A percentile compares a stretch with the other conserved stretches of the same genome.
Evolutionary conservation across 2,113 vertebrate species (phyloP).

Genomic region (Vulpes lagopus): DNA sequence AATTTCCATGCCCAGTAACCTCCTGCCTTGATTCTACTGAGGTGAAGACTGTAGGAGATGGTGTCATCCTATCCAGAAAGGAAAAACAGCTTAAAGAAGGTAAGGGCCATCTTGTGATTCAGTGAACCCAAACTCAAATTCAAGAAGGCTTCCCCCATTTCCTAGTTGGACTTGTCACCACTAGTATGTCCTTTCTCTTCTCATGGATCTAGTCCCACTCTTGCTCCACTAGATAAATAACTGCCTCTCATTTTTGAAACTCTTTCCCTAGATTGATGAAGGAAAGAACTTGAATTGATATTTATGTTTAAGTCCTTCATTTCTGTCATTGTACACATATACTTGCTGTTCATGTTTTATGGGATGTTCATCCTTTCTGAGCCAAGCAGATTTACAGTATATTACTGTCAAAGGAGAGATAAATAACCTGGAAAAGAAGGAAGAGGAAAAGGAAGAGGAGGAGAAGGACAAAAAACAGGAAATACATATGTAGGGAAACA

Average conservation of each 20-base stretch:
- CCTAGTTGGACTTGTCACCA: neutral
- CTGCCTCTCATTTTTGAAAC: neutral
- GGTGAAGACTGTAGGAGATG: neutral
- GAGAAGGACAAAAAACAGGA: too few relatives aligned
- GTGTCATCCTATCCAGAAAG: neutral
- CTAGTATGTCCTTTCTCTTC: neutral
- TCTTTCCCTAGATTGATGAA: neutral
- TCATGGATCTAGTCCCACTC: neutral
- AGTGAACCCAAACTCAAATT: neutral
- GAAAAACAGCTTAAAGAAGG: neutral
- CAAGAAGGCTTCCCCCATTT: neutral
- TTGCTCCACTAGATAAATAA: neutral
- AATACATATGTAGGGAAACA: neutral
- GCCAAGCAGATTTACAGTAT: neutral
- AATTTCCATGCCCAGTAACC: neutral
- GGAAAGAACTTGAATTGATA: neutral
- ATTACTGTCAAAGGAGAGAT: neutral
- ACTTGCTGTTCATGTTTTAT: neutral
- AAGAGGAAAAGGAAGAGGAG: neutral
- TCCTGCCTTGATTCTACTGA: neutral
- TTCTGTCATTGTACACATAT: neutral
- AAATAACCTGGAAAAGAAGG: neutral
- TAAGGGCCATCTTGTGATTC: neutral
- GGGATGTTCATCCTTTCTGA: neutral
- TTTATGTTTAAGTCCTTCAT: neutral